Evolutionary conservation across 2,888 invertebrate genomes (phyloP), one percentile per base, ranked within the genome.

Genomic region (Pollenia griseotomentosa): DNA sequence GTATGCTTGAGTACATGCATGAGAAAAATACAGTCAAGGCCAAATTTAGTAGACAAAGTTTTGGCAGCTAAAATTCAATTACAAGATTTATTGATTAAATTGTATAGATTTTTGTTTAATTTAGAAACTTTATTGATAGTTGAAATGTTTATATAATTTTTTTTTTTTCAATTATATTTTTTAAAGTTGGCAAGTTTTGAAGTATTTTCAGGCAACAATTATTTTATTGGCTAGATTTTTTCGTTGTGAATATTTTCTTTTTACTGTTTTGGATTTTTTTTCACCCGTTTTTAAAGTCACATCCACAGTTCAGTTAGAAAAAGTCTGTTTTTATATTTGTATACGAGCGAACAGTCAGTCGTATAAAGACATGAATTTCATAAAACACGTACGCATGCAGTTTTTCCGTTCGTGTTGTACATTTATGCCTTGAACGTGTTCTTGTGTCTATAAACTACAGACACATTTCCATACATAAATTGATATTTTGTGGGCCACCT

Each of bases 341-440:
- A 55, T 70, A 59, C 42, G 61, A 79, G 65, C 44, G 7, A 10
- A 14, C 46, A 12, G 23, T 33, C 33, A 9, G 51, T 44, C 71
- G 48, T 33, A 66, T 78, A 48, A 68, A 75, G 84, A 84, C 83
- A 83, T 86, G 86, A 63, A 59, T 86, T 79, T 75, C 70, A 68
- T 81, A 73, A 81, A 84, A 78, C 87, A 87, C 84, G 87, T 87
- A 74, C 84, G 78, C 87, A 78, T 87, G 87, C 77, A 87, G 87
- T 87, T 87, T 87, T 87, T 81, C 87, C 83, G 77, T 87, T 84
- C 84, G 81, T 87, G 78, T 84, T 68, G 63, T 87, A 87, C 78
- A 84, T 87, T 87, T 87, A 87, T 87, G 87, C 73, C 73, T 81
- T 16, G 84, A 73, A 87, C 84, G 87, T 87, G 87, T 87, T 81